Percentiles rank a stretch among this genome's conserved stretches.
Evolutionary conservation across 23 tunicate species (phyloP).

Genomic region (Diplosoma virens): DNA sequence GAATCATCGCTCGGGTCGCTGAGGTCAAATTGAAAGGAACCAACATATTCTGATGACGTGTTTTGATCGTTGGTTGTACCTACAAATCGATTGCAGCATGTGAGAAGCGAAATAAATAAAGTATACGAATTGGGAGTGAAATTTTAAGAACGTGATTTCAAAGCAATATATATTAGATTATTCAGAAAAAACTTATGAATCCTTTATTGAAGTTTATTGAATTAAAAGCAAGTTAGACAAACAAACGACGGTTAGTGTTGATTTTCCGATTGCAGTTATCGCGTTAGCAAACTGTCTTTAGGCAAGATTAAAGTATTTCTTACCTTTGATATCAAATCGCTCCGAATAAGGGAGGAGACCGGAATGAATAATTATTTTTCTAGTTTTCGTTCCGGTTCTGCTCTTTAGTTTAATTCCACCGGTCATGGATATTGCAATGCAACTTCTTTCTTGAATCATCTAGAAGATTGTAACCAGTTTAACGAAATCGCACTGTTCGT

Average conservation of each 20-base stretch:
- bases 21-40: slow-evolving; percentile 11
- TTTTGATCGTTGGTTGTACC: slow-evolving; percentile 10
- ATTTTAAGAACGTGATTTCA: no score
- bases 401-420: slow-evolving; percentile 33
- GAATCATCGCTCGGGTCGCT: background rate
- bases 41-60: slow-evolving; percentile 19
- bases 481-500: no score
- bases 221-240: background rate
- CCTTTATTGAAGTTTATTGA: background rate
- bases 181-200: no score
- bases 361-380: slow-evolving; percentile 23
- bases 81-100: no score
- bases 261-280: no score
- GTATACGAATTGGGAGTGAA: no score
- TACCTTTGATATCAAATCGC: slow-evolving; percentile 32
- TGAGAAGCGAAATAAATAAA: no score
- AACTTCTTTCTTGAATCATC: slow-evolving; percentile 29
- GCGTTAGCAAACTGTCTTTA: background rate
- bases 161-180: no score
- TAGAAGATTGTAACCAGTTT: no score
- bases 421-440: slow-evolving; percentile 10
- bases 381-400: background rate
- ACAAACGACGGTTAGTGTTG: no score
- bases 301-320: background rate
- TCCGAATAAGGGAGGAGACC: slow-evolving; percentile 27